phyloP scores from a whole-genome alignment of 2,888 invertebrate species.

The Autographa pulchrina region DNA sequence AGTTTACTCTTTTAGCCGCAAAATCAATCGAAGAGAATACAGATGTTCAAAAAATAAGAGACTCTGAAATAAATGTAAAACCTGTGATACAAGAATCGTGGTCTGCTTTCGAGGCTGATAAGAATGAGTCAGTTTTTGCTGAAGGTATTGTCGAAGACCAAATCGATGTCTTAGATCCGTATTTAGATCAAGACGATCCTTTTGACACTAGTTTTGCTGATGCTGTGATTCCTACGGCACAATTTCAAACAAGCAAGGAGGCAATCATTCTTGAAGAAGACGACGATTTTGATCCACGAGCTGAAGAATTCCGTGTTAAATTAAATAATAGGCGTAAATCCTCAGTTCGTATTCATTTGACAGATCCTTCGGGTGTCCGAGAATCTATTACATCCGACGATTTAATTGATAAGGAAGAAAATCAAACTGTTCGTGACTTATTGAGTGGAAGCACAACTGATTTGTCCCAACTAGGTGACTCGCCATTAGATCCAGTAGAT shows the following conservation, averaged over 20 bases:
- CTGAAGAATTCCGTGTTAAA: conserved; percentile 86
- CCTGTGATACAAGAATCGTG: conserved; percentile 89
- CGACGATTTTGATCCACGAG: conserved; percentile 91
- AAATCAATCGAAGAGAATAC: conserved; percentile 91
- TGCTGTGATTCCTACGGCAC: conserved; percentile 90
- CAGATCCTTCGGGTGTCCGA: conserved; percentile 90
- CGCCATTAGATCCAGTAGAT: conserved; percentile 91
- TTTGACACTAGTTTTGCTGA: conserved; percentile 96
- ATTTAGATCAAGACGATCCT: conserved; percentile 92
- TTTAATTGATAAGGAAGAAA: conserved; percentile 79
- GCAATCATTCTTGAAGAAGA: conserved; percentile 82
- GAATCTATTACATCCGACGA: conserved; percentile 89
- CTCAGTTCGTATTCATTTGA: conserved; percentile 90
- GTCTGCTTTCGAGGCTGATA: conserved; percentile 91
- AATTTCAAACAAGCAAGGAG: conserved; percentile 82
- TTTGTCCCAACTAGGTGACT: conserved; percentile 91
- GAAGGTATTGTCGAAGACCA: conserved; percentile 85
- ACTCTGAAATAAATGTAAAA: conserved; percentile 78
- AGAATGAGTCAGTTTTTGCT: conserved; percentile 83
- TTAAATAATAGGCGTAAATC: conserved; percentile 85
- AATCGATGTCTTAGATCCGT: conserved; percentile 82
- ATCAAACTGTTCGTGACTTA: conserved; percentile 90
- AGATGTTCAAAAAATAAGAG: conserved; percentile 83
- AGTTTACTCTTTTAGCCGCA: conserved; percentile 94
- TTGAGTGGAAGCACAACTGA: conserved; percentile 94